A percentile compares a stretch with the other conserved stretches of the same genome.
Evolutionary conservation across 2,113 vertebrate genomes (phyloP).

Genomic region (Hypocryptadius cinnamomeus): DNA sequence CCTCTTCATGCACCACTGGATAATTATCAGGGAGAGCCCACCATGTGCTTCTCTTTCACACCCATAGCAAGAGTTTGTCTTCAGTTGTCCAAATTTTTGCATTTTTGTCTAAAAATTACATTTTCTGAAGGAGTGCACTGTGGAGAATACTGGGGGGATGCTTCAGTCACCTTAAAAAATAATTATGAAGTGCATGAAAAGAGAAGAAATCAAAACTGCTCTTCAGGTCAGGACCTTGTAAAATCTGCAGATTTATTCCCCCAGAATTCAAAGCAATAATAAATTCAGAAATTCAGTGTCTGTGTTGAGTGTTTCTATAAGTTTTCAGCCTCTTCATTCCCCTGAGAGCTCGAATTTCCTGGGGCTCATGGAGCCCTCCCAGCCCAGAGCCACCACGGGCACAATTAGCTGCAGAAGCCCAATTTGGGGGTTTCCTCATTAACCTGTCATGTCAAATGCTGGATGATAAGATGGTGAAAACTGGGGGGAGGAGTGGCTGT

Average conservation of each 20-base stretch:
- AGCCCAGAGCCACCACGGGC: slow-evolving; percentile 51
- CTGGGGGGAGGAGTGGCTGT: neutral
- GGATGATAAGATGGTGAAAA: slow-evolving; percentile 30
- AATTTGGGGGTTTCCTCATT: slow-evolving; percentile 54
- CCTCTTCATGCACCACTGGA: neutral
- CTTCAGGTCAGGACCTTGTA: neutral
- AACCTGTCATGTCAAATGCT: slow-evolving; percentile 65
- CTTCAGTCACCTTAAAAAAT: neutral
- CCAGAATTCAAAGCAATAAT: neutral
- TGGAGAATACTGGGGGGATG: fast-evolving
- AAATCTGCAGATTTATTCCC: neutral
- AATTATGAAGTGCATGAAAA: neutral
- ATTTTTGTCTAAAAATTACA: neutral
- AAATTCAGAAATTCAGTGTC: neutral
- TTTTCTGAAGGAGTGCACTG: fast-evolving
- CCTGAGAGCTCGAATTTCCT: slow-evolving; percentile 66
- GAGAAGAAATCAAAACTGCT: neutral
- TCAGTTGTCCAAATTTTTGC: neutral
- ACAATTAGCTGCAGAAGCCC: slow-evolving; percentile 72
- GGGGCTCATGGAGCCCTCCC: slow-evolving; percentile 59
- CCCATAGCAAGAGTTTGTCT: neutral
- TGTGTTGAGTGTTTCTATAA: neutral
- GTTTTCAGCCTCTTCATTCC: slow-evolving; percentile 18
- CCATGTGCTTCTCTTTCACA: neutral
- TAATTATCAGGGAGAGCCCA: neutral